phyloP scores from a whole-genome alignment of 1,140 invertebrate genomes.

The Euura lappo region DNA sequence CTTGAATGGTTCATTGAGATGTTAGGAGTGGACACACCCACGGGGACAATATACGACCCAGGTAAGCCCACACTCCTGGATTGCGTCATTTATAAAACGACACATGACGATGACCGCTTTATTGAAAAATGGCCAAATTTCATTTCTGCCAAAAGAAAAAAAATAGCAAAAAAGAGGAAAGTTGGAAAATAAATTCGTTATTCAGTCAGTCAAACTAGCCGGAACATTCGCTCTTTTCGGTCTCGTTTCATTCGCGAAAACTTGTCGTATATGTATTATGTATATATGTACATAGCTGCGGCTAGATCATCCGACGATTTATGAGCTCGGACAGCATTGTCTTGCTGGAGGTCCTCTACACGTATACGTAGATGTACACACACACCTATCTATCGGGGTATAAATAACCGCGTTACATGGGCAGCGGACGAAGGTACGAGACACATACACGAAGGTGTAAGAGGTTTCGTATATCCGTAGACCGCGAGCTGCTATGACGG shows the following conservation, averaged over 20 bases:
- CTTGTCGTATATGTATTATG: background rate
- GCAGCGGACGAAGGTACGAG: background rate
- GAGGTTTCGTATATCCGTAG: background rate
- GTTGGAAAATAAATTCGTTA: too few relatives aligned
- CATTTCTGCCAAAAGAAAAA: too few relatives aligned
- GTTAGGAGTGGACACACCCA: background rate
- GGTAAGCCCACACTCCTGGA: too few relatives aligned
- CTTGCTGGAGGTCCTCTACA: slow-evolving; percentile 11
- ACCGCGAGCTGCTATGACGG: slow-evolving; percentile 32
- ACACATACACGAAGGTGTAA: background rate
- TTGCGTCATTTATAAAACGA: too few relatives aligned
- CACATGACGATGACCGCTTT: too few relatives aligned
- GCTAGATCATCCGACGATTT: slow-evolving; percentile 47
- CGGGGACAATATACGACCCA: background rate
- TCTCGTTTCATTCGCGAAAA: slow-evolving; percentile 9
- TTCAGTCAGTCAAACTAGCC: too few relatives aligned
- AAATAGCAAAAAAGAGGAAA: too few relatives aligned
- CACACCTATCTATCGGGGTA: too few relatives aligned
- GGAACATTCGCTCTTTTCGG: background rate
- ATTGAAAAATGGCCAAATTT: too few relatives aligned
- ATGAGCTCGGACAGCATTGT: slow-evolving; percentile 46
- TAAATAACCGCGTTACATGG: too few relatives aligned
- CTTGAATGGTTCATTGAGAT: background rate
- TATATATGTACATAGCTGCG: background rate
- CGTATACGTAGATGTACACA: too few relatives aligned